Conservation (phyloP, 2,113 vertebrate genomes). For the Ranitomeya imitator region DNA sequence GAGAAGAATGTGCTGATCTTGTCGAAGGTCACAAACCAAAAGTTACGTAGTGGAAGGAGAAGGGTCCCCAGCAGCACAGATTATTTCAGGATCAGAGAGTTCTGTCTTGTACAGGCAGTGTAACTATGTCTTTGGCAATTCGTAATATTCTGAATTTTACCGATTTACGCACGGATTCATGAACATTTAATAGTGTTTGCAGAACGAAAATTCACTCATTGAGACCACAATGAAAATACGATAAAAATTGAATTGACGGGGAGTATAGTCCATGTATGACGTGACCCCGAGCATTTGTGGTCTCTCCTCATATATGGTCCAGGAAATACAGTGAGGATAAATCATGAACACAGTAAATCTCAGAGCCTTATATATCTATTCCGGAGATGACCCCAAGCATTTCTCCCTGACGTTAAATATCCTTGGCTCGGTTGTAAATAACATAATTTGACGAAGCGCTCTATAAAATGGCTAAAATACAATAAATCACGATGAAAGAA, state of each 20-base stretch:
- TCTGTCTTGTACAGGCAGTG: background rate
- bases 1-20: too few species aligned
- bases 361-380: conserved; percentile 48
- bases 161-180: background rate
- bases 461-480: conserved; percentile 10
- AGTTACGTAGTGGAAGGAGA: background rate
- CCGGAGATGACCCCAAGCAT: conserved; percentile 32
- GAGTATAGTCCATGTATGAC: background rate
- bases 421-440: conserved; percentile 32
- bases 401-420: conserved; percentile 56
- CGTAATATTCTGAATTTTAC: background rate
- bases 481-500: conserved; percentile 30
- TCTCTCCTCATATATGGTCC: background rate
- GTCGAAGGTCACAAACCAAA: too few species aligned
- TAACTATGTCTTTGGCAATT: background rate
- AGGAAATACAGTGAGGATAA: background rate
- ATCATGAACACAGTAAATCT: conserved; percentile 12
- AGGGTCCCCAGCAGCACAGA: background rate
- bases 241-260: background rate
- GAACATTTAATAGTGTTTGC: background rate
- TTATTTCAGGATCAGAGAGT: background rate
- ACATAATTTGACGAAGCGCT: conserved; percentile 28
- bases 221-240: background rate
- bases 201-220: background rate
- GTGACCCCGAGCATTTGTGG: background rate